A percentile compares a stretch with the other conserved stretches of the same genome.
These are phyloP conservation scores for Dolichopus griseipennis DNA, from an alignment of 2,888 invertebrate genomes.

Conservation along the genomic window DNA sequence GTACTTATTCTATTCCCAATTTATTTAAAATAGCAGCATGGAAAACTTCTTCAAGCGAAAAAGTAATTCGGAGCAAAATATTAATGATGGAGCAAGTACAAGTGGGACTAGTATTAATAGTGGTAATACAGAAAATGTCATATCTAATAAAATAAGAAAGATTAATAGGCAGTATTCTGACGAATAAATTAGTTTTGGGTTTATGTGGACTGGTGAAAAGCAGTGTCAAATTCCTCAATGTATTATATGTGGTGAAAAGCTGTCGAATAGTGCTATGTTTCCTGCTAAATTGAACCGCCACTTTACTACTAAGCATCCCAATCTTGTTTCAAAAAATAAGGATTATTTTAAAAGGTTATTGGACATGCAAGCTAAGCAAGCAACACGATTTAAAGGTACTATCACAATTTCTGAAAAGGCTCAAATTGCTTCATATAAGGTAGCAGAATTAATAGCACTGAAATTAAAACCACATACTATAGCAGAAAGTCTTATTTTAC, in stretches of 20 bases:
- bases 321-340: background rate
- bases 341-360: constrained; percentile 5
- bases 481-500: constrained; percentile 2
- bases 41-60: too few relatives aligned
- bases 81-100: too few relatives aligned
- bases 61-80: too few relatives aligned
- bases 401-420: too few relatives aligned
- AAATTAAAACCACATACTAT: constrained; percentile 10
- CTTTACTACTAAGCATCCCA: constrained; percentile 9
- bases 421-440: too few relatives aligned
- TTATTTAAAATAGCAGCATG: too few relatives aligned
- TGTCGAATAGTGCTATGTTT: constrained; percentile 2
- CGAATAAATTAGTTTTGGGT: constrained; percentile 5
- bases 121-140: too few relatives aligned
- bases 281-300: constrained; percentile 7
- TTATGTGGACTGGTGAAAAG: constrained; percentile 2
- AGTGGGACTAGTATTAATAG: too few relatives aligned
- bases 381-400: too few relatives aligned
- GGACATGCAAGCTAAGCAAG: background rate
- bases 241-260: constrained; percentile 9
- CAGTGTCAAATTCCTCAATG: constrained; percentile 5
- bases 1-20: too few relatives aligned
- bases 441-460: too few relatives aligned
- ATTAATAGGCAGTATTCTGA: too few relatives aligned
- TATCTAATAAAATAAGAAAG: constrained; percentile 8